phyloP scores from a whole-genome alignment of 1,140 invertebrate species.

The Stratiolaelaps scimitus region DNA sequence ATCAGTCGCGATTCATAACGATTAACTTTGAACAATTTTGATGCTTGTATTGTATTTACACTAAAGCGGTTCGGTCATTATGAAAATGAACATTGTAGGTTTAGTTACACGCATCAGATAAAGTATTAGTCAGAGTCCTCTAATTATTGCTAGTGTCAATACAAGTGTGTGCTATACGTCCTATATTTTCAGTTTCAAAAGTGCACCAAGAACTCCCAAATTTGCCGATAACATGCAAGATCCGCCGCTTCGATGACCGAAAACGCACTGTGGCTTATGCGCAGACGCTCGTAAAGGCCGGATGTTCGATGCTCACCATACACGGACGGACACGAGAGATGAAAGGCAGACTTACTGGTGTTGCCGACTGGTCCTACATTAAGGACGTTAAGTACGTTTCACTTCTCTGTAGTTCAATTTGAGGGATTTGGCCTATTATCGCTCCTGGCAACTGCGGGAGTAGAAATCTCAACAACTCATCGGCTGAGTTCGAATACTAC shows the following conservation, averaged over 20 bases:
- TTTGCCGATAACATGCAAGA: conserved; percentile 88
- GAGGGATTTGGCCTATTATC: too few relatives aligned
- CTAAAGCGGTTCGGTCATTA: too few relatives aligned
- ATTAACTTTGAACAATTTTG: too few relatives aligned
- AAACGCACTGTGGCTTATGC: conserved; percentile 81
- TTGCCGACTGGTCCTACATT: conserved; percentile 88
- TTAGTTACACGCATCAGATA: too few relatives aligned
- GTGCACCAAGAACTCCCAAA: conserved; percentile 47
- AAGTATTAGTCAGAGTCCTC: conserved; percentile 2
- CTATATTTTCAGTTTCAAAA: conserved; percentile 43
- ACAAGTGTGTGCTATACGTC: neutral
- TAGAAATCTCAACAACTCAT: too few relatives aligned
- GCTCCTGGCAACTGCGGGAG: too few relatives aligned
- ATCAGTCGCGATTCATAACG: too few relatives aligned
- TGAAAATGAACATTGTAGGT: too few relatives aligned
- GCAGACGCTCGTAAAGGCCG: conserved; percentile 80
- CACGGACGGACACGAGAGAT: conserved; percentile 92
- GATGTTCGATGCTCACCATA: conserved; percentile 75
- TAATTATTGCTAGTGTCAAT: neutral
- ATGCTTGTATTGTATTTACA: too few relatives aligned
- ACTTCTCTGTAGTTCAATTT: too few relatives aligned
- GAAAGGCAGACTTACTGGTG: conserved; percentile 81
- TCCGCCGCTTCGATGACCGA: conserved; percentile 76
- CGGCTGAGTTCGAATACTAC: too few relatives aligned
- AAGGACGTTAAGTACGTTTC: conserved; percentile 63